Evolutionary conservation across 2,797 vertebrate genomes (phyloP).

Genomic region (Microctenopoma stevenorrisi): DNA sequence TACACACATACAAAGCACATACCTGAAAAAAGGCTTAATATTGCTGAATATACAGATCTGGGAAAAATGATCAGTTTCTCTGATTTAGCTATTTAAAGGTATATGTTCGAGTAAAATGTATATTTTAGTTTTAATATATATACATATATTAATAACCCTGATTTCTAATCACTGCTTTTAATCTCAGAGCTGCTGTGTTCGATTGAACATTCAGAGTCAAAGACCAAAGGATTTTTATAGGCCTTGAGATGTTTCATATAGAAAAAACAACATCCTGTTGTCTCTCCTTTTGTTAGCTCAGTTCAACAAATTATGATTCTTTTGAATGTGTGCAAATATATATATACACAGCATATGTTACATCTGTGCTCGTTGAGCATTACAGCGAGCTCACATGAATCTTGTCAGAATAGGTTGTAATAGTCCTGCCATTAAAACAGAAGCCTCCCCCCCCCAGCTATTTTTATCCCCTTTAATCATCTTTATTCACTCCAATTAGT

Average conservation of each 20-base stretch:
- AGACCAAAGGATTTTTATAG: background rate
- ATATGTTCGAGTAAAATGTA: no score
- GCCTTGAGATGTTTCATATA: background rate
- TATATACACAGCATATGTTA: background rate
- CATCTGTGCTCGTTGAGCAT: constrained; percentile 60
- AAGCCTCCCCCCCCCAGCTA: constrained; percentile 67
- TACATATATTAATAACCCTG: no score
- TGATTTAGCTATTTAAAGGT: no score
- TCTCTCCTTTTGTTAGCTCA: background rate
- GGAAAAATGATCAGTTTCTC: no score
- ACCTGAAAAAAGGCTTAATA: background rate
- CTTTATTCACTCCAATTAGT: constrained; percentile 86
- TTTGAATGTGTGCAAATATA: background rate
- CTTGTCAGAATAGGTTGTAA: constrained; percentile 63
- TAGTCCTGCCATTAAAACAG: constrained; percentile 62
- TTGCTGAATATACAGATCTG: background rate
- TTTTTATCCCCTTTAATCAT: constrained; percentile 86
- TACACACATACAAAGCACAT: background rate
- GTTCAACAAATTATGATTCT: constrained; percentile 5
- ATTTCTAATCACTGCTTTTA: no score
- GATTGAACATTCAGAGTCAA: background rate
- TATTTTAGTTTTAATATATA: no score
- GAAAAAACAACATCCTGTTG: background rate
- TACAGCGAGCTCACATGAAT: constrained; percentile 61
- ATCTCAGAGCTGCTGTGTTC: no score